Evolutionary conservation across 2,888 invertebrate species (phyloP), one percentile per base, ranked within the genome.

Genomic region (Hirtodrosophila alboralis): DNA sequence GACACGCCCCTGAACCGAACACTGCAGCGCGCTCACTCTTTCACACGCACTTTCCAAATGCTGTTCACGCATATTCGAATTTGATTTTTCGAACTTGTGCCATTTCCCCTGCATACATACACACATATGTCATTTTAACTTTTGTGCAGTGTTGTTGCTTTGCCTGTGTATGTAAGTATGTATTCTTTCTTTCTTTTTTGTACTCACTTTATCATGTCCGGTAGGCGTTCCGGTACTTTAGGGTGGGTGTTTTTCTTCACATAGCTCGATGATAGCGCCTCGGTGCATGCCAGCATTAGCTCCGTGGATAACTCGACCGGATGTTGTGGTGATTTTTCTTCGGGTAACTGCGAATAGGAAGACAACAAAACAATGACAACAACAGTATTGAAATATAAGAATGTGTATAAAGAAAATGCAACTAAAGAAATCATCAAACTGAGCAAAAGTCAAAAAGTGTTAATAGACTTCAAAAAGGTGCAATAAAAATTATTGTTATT

Each of bases 291-390:
- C 71, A 91, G 72, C 90, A 91, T 90, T 84, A 91, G 78, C 87
- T 91, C 91, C 48, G 91, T 91, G 81, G 91, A 90, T 72, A 91
- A 78, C 86, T 91, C 91, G 63, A 91, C 91, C 80, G 91, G 91
- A 88, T 90, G 89, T 85, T 89, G 89, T 74, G 90, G 88, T 83
- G 90, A 89, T 85, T 90, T 91, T 85, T 91, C 90, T 87, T 91
- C 90, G 70, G 90, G 90, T 83, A 89, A 83, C 91, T 90, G 86
- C 71, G 85, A 83, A 70, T 60, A 68, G 7, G 37, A 71, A 58
- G 53, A 36, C 30, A 26, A 26, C 31, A 28, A 51, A 37, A 48
- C 53, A 59, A 45, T 44, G 13, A 47, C 41, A 56, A 27, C 18
- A 34, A 47, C 34, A n/a, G 21, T 31, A n/a, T n/a, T n/a, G n/a